phyloP scores from a whole-genome alignment of 2,113 vertebrate species.

The Damaliscus lunatus region DNA sequence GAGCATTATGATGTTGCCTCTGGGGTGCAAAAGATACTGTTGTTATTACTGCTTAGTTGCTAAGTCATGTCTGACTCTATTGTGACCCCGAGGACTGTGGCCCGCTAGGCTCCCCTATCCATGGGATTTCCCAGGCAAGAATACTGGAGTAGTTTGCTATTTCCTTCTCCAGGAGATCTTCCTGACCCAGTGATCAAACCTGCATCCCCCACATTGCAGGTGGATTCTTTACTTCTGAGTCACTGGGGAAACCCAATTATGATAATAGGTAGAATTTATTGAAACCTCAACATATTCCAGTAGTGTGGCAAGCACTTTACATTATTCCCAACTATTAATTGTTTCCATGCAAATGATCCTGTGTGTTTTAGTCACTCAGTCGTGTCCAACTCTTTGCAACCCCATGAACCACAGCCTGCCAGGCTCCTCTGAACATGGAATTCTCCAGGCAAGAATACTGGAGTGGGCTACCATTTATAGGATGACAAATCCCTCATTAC shows the following conservation, averaged over 20 bases:
- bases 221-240: background rate
- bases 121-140: background rate
- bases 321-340: background rate
- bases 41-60: background rate
- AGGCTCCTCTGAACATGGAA: background rate
- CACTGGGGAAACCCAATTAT: background rate
- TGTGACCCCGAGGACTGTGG: background rate
- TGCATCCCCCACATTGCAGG: background rate
- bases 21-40: background rate
- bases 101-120: background rate
- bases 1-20: background rate
- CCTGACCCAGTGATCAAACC: background rate
- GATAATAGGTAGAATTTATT: background rate
- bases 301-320: background rate
- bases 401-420: background rate
- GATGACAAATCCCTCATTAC: background rate
- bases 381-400: background rate
- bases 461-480: background rate
- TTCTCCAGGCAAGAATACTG: background rate
- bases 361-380: background rate
- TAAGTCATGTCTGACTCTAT: background rate
- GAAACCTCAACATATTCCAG: background rate
- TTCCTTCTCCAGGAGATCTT: background rate
- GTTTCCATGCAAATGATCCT: background rate
- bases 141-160: background rate